Conservation (phyloP, 2,797 vertebrate genomes). For the Paguma larvata region DNA sequence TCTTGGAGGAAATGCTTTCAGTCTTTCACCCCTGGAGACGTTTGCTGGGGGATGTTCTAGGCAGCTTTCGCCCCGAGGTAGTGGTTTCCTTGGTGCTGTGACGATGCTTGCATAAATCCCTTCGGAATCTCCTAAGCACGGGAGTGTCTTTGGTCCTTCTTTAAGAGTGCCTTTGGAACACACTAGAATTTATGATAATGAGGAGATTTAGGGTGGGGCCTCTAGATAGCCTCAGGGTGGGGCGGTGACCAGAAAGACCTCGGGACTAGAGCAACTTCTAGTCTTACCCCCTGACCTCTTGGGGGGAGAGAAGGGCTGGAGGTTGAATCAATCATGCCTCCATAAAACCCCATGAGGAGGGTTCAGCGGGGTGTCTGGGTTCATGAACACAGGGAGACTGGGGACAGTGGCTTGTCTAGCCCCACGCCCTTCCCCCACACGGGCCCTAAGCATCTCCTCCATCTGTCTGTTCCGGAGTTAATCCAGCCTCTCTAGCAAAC, state of each 20-base stretch:
- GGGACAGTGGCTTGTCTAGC: neutral
- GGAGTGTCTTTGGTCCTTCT: neutral
- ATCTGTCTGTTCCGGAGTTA: neutral
- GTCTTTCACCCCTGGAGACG: accelerated
- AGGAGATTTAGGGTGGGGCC: neutral
- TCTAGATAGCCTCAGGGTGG: neutral
- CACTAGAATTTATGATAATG: neutral
- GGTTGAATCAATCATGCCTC: neutral
- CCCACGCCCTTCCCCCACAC: accelerated
- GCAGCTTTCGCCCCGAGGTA: accelerated
- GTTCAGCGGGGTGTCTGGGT: neutral
- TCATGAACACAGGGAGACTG: neutral
- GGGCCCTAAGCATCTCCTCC: neutral
- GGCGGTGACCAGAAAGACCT: too few relatives aligned
- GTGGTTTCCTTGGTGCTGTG: neutral
- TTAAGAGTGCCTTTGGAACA: neutral
- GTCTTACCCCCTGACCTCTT: neutral
- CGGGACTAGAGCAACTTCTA: neutral
- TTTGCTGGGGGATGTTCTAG: neutral
- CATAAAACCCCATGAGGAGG: neutral
- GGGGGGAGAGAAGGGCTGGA: neutral
- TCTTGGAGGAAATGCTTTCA: neutral
- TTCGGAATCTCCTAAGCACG: neutral
- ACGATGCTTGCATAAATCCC: neutral
- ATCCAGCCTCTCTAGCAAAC: neutral